These are phyloP conservation scores for Drosophila pruinosa DNA, from an alignment of 1,140 invertebrate species.

Conservation along the genomic window DNA sequence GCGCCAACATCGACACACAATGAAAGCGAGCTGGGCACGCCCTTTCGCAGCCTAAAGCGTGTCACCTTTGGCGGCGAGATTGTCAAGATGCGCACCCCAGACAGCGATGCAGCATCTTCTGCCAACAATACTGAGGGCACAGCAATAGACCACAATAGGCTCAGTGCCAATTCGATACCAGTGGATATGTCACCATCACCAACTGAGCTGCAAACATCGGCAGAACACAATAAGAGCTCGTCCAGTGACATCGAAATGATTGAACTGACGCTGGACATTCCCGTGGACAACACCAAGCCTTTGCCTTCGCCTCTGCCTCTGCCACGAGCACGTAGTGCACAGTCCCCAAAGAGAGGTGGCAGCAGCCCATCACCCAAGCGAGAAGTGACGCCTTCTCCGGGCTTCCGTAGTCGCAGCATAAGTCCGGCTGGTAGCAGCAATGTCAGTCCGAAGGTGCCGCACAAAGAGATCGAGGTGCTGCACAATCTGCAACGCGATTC, in stretches of 20 bases:
- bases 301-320: slow-evolving; percentile 64
- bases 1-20: background rate
- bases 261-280: slow-evolving; percentile 66
- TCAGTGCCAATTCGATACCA: background rate
- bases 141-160: background rate
- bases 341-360: slow-evolving; percentile 9
- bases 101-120: slow-evolving; percentile 86
- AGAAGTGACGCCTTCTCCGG: slow-evolving; percentile 54
- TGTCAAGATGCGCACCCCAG: slow-evolving; percentile 91
- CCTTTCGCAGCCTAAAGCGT: slow-evolving; percentile 84
- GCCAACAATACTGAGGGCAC: slow-evolving; percentile 52
- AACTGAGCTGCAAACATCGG: background rate
- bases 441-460: slow-evolving; percentile 83
- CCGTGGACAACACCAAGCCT: slow-evolving; percentile 75
- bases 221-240: background rate
- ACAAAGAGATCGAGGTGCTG: slow-evolving; percentile 86
- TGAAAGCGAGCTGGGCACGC: slow-evolving; percentile 53
- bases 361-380: slow-evolving; percentile 14
- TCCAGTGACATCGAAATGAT: slow-evolving; percentile 29
- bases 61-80: slow-evolving; percentile 93
- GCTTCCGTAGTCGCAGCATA: slow-evolving; percentile 33
- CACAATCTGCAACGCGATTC: slow-evolving; percentile 85
- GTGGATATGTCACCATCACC: background rate
- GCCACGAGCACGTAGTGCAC: slow-evolving; percentile 21
- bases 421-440: slow-evolving; percentile 83